Percentiles rank a stretch among this genome's conserved stretches.
phyloP scores from a whole-genome alignment of 53 echinoderm and acorn worm genomes.

The Echinometra lucunter region DNA sequence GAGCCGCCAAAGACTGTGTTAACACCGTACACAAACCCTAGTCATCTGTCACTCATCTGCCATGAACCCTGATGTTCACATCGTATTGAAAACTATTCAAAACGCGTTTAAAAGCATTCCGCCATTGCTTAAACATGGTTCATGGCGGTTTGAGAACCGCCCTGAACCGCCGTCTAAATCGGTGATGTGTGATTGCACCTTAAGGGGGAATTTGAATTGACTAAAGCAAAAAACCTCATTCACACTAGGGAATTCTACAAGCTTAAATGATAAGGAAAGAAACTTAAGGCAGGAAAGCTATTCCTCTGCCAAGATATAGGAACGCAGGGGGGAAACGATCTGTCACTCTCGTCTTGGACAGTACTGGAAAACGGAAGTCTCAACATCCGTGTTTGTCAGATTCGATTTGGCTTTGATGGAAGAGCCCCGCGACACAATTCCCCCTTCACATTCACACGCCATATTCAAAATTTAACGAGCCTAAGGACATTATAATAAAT shows the following conservation, averaged over 20 bases:
- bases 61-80: too few relatives aligned
- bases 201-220: too few relatives aligned
- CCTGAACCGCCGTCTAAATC: too few relatives aligned
- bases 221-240: constrained; percentile 4
- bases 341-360: constrained; percentile 55
- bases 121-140: too few relatives aligned
- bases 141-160: too few relatives aligned
- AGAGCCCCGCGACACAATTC: constrained; percentile 38
- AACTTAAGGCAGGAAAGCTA: neutral
- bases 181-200: too few relatives aligned
- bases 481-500: constrained; percentile 17
- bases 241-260: neutral
- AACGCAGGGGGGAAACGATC: constrained; percentile 46
- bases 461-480: neutral
- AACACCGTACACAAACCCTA: too few relatives aligned
- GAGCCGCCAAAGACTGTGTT: too few relatives aligned
- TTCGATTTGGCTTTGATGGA: constrained; percentile 53
- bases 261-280: neutral
- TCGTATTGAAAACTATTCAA: too few relatives aligned
- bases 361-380: constrained; percentile 48
- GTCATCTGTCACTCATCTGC: too few relatives aligned
- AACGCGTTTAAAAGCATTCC: too few relatives aligned
- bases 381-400: constrained; percentile 67
- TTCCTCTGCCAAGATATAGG: constrained; percentile 56
- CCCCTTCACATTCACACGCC: neutral